Evolutionary conservation across 1,140 invertebrate species (phyloP), one percentile per base, ranked within the genome.

Genomic region (Maniola jurtina): DNA sequence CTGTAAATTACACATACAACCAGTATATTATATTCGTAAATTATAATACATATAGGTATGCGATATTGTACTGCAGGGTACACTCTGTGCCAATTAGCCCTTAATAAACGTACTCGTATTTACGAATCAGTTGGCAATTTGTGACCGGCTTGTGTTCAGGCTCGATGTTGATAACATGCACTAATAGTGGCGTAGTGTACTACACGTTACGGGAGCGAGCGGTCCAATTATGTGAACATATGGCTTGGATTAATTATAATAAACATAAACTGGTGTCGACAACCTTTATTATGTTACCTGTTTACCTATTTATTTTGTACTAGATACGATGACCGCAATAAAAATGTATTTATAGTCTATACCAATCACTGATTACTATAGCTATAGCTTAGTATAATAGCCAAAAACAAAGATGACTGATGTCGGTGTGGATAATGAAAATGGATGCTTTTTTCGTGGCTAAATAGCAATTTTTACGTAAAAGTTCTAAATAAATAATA

Each of bases 141-240:
- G 42, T 52, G 15, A 52, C 14, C 15, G 14, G 10, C 14, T 16
- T 15, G 15, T 25, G 25, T 25, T 15, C 14, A 52, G 48, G 14
- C 7, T 6, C 14, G 15, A 25, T 52, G 16, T 52, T 52, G 48
- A 52, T 25, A 0, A 52, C 14, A 16, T 52, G 7, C 14, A 25
- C 48, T 52, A 52, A 52, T 52, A 52, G 48, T 16, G 2, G 48
- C 48, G 15, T 11, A 45, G 42, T 25, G 48, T 52, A 52, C 13
- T 7, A 25, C 48, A 52, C 10, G 14, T 7, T 52, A 15, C 48
- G 48, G 48, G 15, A 16, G 15, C 15, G 15, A 16, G 15, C 15
- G 25, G 48, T 16, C 48, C 48, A 52, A 52, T 52, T 52, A 52
- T 16, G 48, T 6, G 15, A 25, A 52, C 48, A 16, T 52, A 52